phyloP scores from a whole-genome alignment of 2,888 invertebrate species.

The Metopia argyrocephala region DNA sequence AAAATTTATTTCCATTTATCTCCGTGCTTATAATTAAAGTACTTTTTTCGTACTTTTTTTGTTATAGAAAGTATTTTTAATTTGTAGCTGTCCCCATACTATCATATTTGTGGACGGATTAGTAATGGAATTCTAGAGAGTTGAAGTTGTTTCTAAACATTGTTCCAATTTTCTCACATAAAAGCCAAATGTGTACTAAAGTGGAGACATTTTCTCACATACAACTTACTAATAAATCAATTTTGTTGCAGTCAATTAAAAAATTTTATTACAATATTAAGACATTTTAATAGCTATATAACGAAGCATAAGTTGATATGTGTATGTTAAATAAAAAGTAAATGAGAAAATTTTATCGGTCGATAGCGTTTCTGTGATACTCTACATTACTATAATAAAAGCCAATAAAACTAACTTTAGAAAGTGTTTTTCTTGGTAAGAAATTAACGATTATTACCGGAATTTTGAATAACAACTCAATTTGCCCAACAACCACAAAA shows the following conservation, averaged over 20 bases:
- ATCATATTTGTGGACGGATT: background rate
- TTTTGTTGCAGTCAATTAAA: background rate
- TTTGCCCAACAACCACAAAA: no score
- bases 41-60: background rate
- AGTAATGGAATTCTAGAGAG: background rate
- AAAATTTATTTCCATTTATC: constrained; percentile 25
- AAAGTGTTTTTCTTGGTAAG: no score
- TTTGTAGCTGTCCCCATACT: background rate
- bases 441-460: no score
- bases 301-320: background rate
- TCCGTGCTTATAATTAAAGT: constrained; percentile 12
- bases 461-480: no score
- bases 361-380: no score
- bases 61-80: background rate
- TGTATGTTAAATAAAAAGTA: no score
- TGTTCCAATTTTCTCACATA: background rate
- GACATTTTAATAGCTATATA: background rate
- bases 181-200: background rate
- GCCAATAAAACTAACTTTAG: no score
- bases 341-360: no score
- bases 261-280: background rate
- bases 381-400: no score
- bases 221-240: background rate
- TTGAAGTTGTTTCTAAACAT: constrained; percentile 7
- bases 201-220: background rate